Evolutionary conservation across 2,113 vertebrate species (phyloP), one percentile per base, ranked within the genome.

Genomic region (Aptenodytes forsteri): DNA sequence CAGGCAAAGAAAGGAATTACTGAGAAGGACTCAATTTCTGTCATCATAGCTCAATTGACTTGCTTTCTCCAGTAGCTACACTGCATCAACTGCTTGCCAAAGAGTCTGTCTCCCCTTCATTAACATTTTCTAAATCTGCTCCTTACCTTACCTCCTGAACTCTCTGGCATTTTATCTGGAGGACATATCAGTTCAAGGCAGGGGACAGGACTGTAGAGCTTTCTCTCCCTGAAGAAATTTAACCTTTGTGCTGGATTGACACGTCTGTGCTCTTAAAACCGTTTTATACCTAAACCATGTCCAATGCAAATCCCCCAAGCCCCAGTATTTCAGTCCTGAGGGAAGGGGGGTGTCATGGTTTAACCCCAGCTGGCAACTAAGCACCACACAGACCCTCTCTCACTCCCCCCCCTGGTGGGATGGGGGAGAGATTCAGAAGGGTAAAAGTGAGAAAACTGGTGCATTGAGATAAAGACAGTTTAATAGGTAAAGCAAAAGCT

Each of bases 101-200:
- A 90, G 44, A 90, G 21, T 44, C 64, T 65, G 30, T 61, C 38
- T 78, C 77, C 19, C n/a, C 55, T 88, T 93, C 82, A 72, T 76
- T 55, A 61, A 29, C 42, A 7, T 90, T 76, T 93, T 85, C 54
- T 69, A 76, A 79, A 72, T 71, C 38, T 83, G 49, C 22, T 82
- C 22, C 73, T 90, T 93, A 62, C 22, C 73, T 90, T 93, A 62
- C 62, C 67, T 93, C 49, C 75, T 93, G 82, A 96, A 90, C 82
- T 94, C 36, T 72, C 36, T 93, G 85, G 62, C 67, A 72, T 93
- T 96, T 96, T 94, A 89, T 93, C 92, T 88, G 75, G 92, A 88
- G 93, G 85, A 93, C 67, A 70, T 75, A 85, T 54, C 40, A 73
- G 75, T 89, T 94, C 84, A 88, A 94, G 62, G 62, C 70, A 80